Conservation (phyloP, 2,888 invertebrate genomes). For the Spialia ferax region DNA sequence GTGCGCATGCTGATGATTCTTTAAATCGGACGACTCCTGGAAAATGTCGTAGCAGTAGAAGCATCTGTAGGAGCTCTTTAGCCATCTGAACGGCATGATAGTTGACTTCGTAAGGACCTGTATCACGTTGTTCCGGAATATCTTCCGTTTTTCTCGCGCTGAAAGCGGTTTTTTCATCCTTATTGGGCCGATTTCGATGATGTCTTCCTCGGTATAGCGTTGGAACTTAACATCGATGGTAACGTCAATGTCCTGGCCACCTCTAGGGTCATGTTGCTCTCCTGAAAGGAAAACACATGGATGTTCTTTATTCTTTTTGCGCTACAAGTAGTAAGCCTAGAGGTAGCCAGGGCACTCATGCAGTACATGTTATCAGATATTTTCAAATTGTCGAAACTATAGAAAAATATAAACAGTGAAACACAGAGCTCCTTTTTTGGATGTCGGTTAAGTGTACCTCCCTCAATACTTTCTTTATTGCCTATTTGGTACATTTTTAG, state of each 20-base stretch:
- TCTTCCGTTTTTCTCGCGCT: constrained; percentile 66
- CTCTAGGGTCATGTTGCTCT: constrained; percentile 56
- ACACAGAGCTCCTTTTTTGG: no score
- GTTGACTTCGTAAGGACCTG: constrained; percentile 71
- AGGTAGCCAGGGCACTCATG: constrained; percentile 62
- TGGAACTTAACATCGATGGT: constrained; percentile 22
- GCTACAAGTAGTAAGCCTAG: constrained; percentile 44
- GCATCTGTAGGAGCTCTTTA: constrained; percentile 78
- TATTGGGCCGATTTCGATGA: constrained; percentile 12
- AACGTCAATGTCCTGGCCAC: constrained; percentile 33
- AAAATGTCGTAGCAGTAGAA: constrained; percentile 82
- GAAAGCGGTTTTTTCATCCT: constrained; percentile 45
- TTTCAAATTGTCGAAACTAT: background rate
- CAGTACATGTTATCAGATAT: constrained; percentile 19
- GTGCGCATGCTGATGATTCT: constrained; percentile 67
- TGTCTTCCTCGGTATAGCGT: constrained; percentile 15
- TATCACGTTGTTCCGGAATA: constrained; percentile 72
- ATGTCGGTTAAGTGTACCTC: no score
- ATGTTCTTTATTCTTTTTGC: constrained; percentile 48
- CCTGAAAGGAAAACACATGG: constrained; percentile 76
- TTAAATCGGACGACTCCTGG: constrained; percentile 71
- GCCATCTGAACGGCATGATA: constrained; percentile 79
- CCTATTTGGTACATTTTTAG: no score
- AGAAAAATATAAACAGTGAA: no score
- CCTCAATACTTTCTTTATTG: no score